Evolutionary conservation across 2,797 vertebrate genomes (phyloP).

Genomic region (Pseudochromis fuscus): DNA sequence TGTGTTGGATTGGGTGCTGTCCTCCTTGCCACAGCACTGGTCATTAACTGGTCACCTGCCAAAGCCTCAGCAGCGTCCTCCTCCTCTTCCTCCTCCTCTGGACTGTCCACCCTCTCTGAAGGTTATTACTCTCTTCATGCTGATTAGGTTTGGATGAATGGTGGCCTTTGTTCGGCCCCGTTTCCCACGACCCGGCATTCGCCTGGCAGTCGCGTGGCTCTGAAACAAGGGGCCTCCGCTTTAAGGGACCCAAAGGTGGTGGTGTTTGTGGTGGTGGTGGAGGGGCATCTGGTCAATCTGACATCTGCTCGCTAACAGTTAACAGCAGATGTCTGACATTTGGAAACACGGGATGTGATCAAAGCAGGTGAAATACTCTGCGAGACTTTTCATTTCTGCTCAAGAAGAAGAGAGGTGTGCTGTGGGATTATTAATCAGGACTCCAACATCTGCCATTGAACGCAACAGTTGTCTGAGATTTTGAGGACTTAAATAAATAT

Average conservation of each 20-base stretch:
- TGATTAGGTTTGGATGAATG: conserved; percentile 90
- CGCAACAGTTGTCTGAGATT: too few species aligned
- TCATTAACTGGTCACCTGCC: conserved; percentile 56
- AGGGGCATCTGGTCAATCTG: conserved; percentile 86
- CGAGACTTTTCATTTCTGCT: not conserved
- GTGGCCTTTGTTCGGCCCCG: conserved; percentile 85
- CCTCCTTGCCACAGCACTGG: conserved; percentile 13
- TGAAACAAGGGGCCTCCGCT: conserved; percentile 77
- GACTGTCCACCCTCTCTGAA: conserved; percentile 80
- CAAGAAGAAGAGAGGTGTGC: too few species aligned
- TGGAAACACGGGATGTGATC: conserved; percentile 65
- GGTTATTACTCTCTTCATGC: conserved; percentile 89
- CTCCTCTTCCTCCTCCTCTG: conserved; percentile 55
- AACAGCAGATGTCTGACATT: conserved; percentile 84
- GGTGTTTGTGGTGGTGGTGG: not conserved
- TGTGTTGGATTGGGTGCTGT: not conserved
- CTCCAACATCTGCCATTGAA: too few species aligned
- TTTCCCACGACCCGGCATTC: conserved; percentile 92
- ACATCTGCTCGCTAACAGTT: conserved; percentile 87
- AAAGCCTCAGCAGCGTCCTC: conserved; percentile 35
- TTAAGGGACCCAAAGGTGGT: conserved; percentile 64
- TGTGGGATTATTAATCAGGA: too few species aligned
- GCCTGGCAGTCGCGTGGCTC: conserved; percentile 89
- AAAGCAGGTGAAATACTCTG: conserved; percentile 32
- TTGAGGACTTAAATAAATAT: too few species aligned